These are phyloP conservation scores for Gallinago undulata DNA, from an alignment of 2,113 vertebrate genomes.

Conservation along the genomic window DNA sequence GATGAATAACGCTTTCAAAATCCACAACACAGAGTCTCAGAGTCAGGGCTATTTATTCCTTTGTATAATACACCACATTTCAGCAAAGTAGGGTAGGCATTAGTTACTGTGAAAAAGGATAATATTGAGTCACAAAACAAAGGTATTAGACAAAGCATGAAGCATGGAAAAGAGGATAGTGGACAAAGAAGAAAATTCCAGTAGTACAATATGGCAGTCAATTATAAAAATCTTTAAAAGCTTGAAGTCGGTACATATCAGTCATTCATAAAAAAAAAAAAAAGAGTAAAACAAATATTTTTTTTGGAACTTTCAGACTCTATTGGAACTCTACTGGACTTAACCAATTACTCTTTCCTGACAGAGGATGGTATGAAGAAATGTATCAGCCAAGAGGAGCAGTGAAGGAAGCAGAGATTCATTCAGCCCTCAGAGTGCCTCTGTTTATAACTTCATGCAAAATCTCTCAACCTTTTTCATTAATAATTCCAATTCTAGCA, in stretches of 20 bases:
- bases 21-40: background rate
- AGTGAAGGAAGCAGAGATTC: background rate
- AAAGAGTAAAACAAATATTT: background rate
- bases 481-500: background rate
- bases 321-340: background rate
- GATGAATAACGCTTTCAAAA: background rate
- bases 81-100: background rate
- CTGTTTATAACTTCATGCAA: background rate
- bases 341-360: background rate
- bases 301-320: background rate
- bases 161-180: rapidly evolving
- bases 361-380: background rate
- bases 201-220: too few relatives aligned
- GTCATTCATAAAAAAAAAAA: background rate
- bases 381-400: background rate
- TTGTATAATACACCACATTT: background rate
- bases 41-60: background rate
- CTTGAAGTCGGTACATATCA: background rate
- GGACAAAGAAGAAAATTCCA: background rate
- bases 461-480: background rate
- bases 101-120: background rate
- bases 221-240: background rate
- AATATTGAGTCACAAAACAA: background rate
- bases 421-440: background rate
- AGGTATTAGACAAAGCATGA: background rate